Base-by-base conservation (phyloP, 2,797 vertebrate genomes). In the Alectoris magna region DNA sequence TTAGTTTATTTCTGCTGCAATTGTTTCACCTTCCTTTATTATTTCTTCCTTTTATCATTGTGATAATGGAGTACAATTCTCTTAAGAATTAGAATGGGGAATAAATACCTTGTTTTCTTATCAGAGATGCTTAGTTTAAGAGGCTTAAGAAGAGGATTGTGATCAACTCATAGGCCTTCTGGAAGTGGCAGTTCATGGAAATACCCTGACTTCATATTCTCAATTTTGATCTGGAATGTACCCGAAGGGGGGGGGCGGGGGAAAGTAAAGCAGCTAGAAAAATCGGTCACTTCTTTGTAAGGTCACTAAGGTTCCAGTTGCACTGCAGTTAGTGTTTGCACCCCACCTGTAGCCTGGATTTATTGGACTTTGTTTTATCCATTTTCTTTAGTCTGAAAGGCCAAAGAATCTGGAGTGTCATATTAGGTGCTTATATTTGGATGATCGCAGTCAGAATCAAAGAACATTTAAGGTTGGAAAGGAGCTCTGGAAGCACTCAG, bases 21-120 rank as follows among this genome's bases (percentile, higher is more conserved):
- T 95, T 94, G 63, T 95, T 96, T 95, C 91, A 90, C 76, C 87
- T 84, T 73, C 62, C 58, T 67, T 68, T 62, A 23, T 44, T 63
- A 53, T 90, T 96, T 95, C 55, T 93, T 88, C 82, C 24, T 43
- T 26, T 27, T 19, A 22, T 86, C 39, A 34, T 48, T 75, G 76
- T 31, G 74, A 69, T 82, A 95, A 92, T 64, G 55, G 59, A 85
- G 58, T 89, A 48, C 38, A 92, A 80, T 79, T 87, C 74, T 81
- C 43, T 15, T 66, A 71, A 84, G 84, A 87, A 78, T 83, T 91
- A 64, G 17, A 53, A 72, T 11, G 60, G 39, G 31, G 1, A 14
- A 43, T 77, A 82, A n/a, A 14, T 34, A 63, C 78, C 34, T n/a
- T n/a, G 17, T 75, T 95, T 95, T 91, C 85, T 76, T 85, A 39